Base-by-base conservation (phyloP, 2,113 vertebrate species). In the Aplodontia rufa region DNA sequence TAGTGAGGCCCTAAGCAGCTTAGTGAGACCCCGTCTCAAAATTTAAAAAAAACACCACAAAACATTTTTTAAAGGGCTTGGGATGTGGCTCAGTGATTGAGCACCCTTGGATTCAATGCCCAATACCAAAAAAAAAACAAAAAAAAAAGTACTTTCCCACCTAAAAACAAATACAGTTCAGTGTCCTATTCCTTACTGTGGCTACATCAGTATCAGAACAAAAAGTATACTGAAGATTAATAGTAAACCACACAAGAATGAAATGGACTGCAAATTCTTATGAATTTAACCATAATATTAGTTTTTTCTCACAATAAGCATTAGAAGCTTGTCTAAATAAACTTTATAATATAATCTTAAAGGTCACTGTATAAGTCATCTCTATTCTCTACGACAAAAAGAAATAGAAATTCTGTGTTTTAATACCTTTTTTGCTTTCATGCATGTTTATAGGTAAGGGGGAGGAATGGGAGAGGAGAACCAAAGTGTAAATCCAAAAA, bases 361-460 rank as follows among this genome's bases (percentile, higher is more conserved):
- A 19, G 53, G 62, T 84, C 84, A 75, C 20, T 8, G 80, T 45
- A 35, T 42, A 88, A 76, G 47, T 3, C 53, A 64, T 81, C 32
- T 86, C 68, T 72, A 24, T 90, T 93, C 53, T 87, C n/a, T 90
- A 28, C 71, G n/a, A 84, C 69, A 53, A 94, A 95, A 95, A 93
- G 55, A 71, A 93, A 93, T 91, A 95, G n/a, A 66, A 88, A 66
- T 87, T 71, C 9, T 85, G 30, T 69, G 35, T 78, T 92, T 72
- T 86, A 62, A 62, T 91, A 89, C 86, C 55, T 62, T 51, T 76
- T 90, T 95, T 86, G 55, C 20, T 83, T 88, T 90, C 60, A 87
- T 92, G 72, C 35, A n/a, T 92, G 87, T 84, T 95, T 93, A 82
- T 81, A 78, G 35, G 55, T 75, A 94, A 90, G 26, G 8, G 35